Percentiles rank a stretch among this genome's conserved stretches.
phyloP scores from a whole-genome alignment of 2,797 vertebrate genomes.

The Otolemur crassicaudatus region DNA sequence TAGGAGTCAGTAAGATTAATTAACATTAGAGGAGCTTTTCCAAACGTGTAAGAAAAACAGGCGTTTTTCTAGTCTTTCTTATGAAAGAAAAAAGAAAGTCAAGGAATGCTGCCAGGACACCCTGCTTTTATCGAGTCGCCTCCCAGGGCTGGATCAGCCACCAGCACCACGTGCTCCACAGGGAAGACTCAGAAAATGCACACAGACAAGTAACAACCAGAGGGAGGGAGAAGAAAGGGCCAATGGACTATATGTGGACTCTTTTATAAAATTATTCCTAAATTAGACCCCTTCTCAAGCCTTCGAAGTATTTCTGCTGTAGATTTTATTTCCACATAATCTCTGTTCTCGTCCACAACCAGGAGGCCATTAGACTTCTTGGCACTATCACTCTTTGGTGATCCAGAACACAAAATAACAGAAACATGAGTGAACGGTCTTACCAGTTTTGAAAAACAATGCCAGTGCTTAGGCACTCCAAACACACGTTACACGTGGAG shows the following conservation, averaged over 20 bases:
- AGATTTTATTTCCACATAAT: constrained; percentile 26
- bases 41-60: not conserved
- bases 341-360: not conserved
- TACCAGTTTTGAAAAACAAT: not conserved
- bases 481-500: not conserved
- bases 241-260: not conserved
- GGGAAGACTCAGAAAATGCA: not conserved
- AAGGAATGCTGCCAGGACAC: constrained; percentile 27
- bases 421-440: not conserved
- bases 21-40: not conserved
- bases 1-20: constrained; percentile 24
- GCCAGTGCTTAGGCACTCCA: not conserved
- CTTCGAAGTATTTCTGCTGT: not conserved
- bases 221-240: not conserved
- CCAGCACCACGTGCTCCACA: not conserved
- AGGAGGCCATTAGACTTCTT: constrained; percentile 41
- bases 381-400: not conserved
- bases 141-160: not conserved
- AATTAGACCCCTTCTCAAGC: not conserved
- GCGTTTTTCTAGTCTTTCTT: constrained; percentile 19
- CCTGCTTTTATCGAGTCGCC: not conserved
- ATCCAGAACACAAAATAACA: constrained; percentile 22
- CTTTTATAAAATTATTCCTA: not conserved
- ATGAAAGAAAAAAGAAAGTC: constrained; percentile 48
- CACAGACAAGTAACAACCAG: not conserved